Evolutionary conservation across 2,113 vertebrate genomes (phyloP), one percentile per base, ranked within the genome.

Genomic region (Lepus americanus): DNA sequence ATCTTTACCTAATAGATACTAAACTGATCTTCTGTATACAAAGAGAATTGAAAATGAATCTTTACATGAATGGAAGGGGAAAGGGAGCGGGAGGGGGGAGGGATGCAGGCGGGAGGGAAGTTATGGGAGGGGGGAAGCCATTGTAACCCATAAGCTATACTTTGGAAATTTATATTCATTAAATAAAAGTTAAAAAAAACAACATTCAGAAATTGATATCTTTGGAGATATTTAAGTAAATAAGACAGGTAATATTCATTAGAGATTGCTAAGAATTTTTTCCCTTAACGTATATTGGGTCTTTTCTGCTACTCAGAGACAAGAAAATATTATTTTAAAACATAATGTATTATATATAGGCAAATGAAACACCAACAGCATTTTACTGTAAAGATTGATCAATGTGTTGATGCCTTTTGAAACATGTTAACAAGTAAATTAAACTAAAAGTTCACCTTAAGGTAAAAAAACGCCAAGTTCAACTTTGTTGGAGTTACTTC

Each of bases 351-450:
- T 94, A 83, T 88, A 22, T 9, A n/a, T 25, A n/a, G 67, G 16
- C 4, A 93, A 53, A 91, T 20, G 72, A 61, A 79, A 69, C 51
- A 92, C 14, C 27, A 93, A 67, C 31, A n/a, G 9, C 10, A 36
- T 72, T 89, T 95, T 61, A 81, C 4, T 55, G 31, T 22, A 80
- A 81, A 23, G 66, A 95, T n/a, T 7, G 11, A 92, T 87, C 73
- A 87, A 13, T 87, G 39, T 69, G 33, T 6, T 92, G 51, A 44
- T 90, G 66, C 80, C 23, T 87, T 96, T 94, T 95, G 20, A 92
- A 96, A 93, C 0, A 94, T n/a, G 1, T 77, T 67, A 86, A 19
- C 20, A 95, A 95, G 94, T 70, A 90, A 86, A 97, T 49, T 78
- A 59, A 89, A 95, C 53, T 72, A 64, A 95, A 97, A 83, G 83